Evolutionary conservation across 2,113 vertebrate genomes (phyloP).

Genomic region (Lethenteron reissneri): DNA sequence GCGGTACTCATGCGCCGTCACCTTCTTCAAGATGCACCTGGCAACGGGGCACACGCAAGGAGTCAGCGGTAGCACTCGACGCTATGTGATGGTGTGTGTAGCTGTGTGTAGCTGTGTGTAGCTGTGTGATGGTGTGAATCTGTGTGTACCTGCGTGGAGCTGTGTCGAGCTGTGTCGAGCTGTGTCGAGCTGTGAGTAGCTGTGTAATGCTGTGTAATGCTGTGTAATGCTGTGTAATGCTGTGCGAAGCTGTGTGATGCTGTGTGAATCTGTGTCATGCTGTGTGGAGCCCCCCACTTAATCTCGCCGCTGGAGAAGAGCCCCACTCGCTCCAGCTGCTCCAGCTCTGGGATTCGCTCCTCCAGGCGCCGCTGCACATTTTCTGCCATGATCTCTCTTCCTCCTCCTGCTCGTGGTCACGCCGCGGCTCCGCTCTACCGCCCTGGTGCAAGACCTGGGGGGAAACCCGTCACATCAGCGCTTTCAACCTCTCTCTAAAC

Average conservation of each 20-base stretch:
- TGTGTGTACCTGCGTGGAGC: no score
- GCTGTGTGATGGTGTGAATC: no score
- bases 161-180: no score
- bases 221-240: no score
- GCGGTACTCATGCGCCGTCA: slow-evolving; percentile 67
- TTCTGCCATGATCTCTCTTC: slow-evolving; percentile 41
- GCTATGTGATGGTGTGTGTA: no score
- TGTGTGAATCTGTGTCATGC: no score
- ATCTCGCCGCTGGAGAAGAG: slow-evolving; percentile 53
- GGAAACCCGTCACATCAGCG: not conserved
- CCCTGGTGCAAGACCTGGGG: not conserved
- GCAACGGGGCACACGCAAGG: slow-evolving; percentile 2
- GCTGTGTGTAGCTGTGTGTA: no score
- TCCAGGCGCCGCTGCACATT: slow-evolving; percentile 53
- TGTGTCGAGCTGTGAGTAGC: no score
- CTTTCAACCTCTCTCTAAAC: no score
- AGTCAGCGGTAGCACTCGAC: no score
- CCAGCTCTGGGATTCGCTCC: slow-evolving; percentile 51
- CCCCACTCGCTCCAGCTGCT: slow-evolving; percentile 69
- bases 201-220: no score
- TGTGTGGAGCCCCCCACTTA: slow-evolving; percentile 27
- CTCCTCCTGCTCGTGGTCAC: not conserved
- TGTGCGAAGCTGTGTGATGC: no score
- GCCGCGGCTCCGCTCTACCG: not conserved
- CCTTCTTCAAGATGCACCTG: slow-evolving; percentile 61